Evolutionary conservation across 2,888 invertebrate species (phyloP), one percentile per base, ranked within the genome.

Genomic region (Aspidapion aeneum): DNA sequence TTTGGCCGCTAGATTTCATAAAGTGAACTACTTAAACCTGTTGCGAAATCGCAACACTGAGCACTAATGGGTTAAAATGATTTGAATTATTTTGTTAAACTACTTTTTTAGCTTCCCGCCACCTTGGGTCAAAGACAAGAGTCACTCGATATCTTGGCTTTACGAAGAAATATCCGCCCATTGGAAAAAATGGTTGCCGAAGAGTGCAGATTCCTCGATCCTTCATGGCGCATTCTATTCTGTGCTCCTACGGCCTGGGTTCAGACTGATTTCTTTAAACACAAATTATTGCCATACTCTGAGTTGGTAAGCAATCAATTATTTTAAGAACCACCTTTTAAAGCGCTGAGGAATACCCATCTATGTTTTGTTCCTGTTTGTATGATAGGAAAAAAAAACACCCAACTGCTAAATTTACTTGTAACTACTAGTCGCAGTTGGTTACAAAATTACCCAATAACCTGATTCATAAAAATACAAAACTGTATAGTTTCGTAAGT

Each of bases 221-320:
- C 85, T 91, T 0, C 86, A 92, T 55, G 94, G 94, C 0, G 94
- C 93, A 19, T 95, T 93, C 80, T 98, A 97, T 81, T 94, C 96
- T 1, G 91, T 94, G 1, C 85, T 94, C 54, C 89, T 96, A 3
- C 85, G 92, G 22, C 94, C 94, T 0, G 94, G 94, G 12, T 93
- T 97, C 77, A 86, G 96, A 61, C 87, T 97, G 63, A 90, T 97
- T 68, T 96, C 96, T 0, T 82, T 97, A 17, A 97, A 97, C 76
- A 96, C 93, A 87, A 97, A 97, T 80, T 96, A 94, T 80, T 96
- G 96, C 79, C 94, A 96, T 77, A 93, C 93, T 72, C 90, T 92
- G 74, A 97, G 95, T 82, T 97, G 96, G 96, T 90, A 79, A 80
- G 67, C 17, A 54, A 48, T 58, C 20, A 61, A 49, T 55, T 60